Evolutionary conservation across 2,113 vertebrate genomes (phyloP).

Genomic region (Odontesthes bonariensis): DNA sequence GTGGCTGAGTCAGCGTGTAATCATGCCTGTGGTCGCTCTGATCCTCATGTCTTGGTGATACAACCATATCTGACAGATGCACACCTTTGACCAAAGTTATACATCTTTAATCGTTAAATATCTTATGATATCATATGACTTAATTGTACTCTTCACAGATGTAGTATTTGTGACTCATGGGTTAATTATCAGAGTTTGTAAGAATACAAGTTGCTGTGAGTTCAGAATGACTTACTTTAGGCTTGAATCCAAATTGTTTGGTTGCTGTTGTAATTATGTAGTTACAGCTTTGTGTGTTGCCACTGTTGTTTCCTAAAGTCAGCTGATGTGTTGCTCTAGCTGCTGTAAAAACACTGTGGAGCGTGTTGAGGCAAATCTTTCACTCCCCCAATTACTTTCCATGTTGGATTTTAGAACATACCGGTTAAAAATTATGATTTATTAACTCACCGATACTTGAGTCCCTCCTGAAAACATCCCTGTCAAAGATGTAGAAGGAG

Average conservation of each 20-base stretch:
- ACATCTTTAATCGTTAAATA: neutral
- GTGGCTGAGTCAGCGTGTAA: neutral
- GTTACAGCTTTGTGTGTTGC: too few species aligned
- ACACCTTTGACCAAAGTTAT: neutral
- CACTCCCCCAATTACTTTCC: neutral
- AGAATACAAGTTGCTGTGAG: neutral
- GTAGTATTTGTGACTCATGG: too few species aligned
- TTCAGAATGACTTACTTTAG: neutral
- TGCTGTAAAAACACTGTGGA: neutral
- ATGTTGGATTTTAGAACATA: neutral
- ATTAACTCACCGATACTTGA: conserved; percentile 94
- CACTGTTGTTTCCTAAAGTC: too few species aligned
- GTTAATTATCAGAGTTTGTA: neutral
- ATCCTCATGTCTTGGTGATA: neutral
- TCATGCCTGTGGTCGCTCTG: neutral
- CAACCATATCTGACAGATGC: neutral
- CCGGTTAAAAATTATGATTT: neutral
- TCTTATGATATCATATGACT: neutral
- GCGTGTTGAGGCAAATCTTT: neutral
- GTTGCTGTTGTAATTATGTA: too few species aligned
- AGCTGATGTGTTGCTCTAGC: neutral
- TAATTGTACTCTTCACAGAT: too few species aligned
- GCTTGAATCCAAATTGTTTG: too few species aligned
- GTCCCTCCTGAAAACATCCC: conserved; percentile 99
- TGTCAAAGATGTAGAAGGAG: conserved; percentile 98